Evolutionary conservation across 2,113 vertebrate genomes (phyloP), one percentile per base, ranked within the genome.

Genomic region (Halichoeres trimaculatus): DNA sequence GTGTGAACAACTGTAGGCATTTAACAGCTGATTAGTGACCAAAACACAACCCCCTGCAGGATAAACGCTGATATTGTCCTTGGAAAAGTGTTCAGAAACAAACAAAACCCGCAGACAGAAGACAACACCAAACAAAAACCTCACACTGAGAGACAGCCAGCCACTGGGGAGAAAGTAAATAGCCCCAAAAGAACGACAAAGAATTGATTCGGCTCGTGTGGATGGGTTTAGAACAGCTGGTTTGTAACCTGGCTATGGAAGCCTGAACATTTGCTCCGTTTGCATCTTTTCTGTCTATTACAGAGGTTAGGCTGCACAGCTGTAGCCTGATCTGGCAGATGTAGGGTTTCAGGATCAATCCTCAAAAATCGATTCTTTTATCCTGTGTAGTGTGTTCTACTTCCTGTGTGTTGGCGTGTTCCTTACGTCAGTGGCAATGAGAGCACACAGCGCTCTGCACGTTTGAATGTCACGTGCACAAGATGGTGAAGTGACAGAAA

Each of bases 21-120:
- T 85, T 85, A 58, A 34, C 62, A 66, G 26, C 60, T 52, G 38
- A 85, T 87, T 57, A 81, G 51, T 61, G 70, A 80, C 74, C 73
- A 66, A 74, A 85, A 69, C 76, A 54, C 64, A 30, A 65, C 78
- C 69, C 68, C 61, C 55, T n/a, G 10, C 60, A 68, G 55, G 70
- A 74, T 70, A 80, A 86, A 79, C 55, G 26, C 35, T 24, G 24
- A 62, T 65, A 68, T 78, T 83, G 72, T 78, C 50, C 71, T 69
- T 76, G 68, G 62, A 78, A 82, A 72, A 48, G 38, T 52, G 61
- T 62, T 61, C 20, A 59, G n/a, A 79, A 69, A 65, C 36, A 72
- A 72, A 70, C 59, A 65, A 80, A 71, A 48, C 34, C 43, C 20
- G 3, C 56, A 57, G 34, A 61, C 51, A 43, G 17, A 74, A 36